These are phyloP conservation scores for Philaethria dido DNA, from an alignment of 2,888 invertebrate species.

Conservation along the genomic window DNA sequence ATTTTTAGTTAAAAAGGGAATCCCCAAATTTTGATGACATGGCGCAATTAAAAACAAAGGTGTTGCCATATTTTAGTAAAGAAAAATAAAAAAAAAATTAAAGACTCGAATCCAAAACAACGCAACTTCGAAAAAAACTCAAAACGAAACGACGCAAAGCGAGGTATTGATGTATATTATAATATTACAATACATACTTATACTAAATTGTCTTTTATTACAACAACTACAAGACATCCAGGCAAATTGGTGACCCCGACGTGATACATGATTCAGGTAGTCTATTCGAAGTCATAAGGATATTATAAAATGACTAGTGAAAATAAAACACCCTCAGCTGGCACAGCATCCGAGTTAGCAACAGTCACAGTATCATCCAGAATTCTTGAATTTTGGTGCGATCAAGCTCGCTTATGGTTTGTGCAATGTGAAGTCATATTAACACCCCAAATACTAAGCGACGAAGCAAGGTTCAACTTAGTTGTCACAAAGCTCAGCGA, in stretches of 20 bases:
- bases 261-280: conserved; percentile 19
- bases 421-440: conserved; percentile 41
- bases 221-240: too few species aligned
- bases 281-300: not conserved
- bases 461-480: conserved; percentile 40
- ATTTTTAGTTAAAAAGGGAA: too few species aligned
- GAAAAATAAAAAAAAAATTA: too few species aligned
- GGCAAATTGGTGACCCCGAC: conserved; percentile 25
- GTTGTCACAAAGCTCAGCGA: conserved; percentile 39
- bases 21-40: too few species aligned
- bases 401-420: conserved; percentile 46
- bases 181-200: too few species aligned
- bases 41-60: too few species aligned
- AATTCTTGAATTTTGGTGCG: conserved; percentile 47
- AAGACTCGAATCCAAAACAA: too few species aligned
- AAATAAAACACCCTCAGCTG: conserved; percentile 15
- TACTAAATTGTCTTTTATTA: too few species aligned
- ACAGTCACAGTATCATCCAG: conserved; percentile 21
- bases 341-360: conserved; percentile 28
- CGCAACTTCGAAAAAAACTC: too few species aligned
- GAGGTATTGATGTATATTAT: too few species aligned
- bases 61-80: too few species aligned
- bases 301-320: conserved; percentile 22
- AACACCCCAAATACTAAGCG: conserved; percentile 40
- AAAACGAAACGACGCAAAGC: too few species aligned